A percentile compares a stretch with the other conserved stretches of the same genome.
Evolutionary conservation across 2,113 vertebrate genomes (phyloP).

Genomic region (Lepus americanus): DNA sequence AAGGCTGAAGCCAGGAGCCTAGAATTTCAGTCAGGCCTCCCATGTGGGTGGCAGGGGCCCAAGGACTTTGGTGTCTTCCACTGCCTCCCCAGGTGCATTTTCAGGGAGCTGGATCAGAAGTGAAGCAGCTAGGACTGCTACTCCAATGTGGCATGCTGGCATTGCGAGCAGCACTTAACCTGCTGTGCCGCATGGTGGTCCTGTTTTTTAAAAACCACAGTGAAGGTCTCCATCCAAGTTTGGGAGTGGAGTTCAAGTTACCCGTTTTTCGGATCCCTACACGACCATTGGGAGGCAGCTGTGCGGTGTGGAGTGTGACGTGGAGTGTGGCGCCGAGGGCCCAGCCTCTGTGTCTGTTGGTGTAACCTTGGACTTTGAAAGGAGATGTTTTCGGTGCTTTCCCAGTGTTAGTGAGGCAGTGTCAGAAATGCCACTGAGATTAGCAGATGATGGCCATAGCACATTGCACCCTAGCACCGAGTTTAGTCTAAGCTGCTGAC

Average conservation of each 20-base stretch:
- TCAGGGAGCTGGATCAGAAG: too few relatives aligned
- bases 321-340: too few relatives aligned
- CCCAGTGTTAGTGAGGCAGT: neutral
- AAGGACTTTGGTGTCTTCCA: too few relatives aligned
- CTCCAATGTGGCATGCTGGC: too few relatives aligned
- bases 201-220: neutral
- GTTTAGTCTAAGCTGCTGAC: neutral
- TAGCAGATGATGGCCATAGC: neutral
- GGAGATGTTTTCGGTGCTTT: neutral
- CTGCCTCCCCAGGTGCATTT: too few relatives aligned
- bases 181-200: too few relatives aligned
- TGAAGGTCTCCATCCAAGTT: neutral
- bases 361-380: neutral
- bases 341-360: neutral
- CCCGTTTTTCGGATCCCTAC: neutral
- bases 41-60: too few relatives aligned
- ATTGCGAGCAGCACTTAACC: too few relatives aligned
- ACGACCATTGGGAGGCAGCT: neutral
- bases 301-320: fast-evolving
- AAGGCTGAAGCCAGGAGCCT: too few relatives aligned
- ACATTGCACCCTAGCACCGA: neutral
- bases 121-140: too few relatives aligned
- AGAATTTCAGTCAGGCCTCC: too few relatives aligned
- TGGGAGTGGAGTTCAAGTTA: neutral
- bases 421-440: neutral